Conservation (phyloP, 2,888 invertebrate genomes). For the Dioctria rufipes region DNA sequence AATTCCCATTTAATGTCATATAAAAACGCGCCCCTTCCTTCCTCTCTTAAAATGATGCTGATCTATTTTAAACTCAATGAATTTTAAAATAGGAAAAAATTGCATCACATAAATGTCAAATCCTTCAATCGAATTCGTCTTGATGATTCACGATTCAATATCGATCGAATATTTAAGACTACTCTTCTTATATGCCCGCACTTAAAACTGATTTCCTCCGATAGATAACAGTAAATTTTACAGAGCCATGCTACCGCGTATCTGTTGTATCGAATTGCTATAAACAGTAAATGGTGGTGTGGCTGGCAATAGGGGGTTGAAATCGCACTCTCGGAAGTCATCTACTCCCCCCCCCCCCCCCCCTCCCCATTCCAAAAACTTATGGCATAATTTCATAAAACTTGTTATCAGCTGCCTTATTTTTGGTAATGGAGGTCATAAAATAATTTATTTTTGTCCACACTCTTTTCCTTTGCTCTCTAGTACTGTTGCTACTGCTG, state of each 20-base stretch:
- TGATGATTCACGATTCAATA: not conserved
- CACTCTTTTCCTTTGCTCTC: not conserved
- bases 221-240: constrained; percentile 19
- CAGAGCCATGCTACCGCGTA: not conserved
- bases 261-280: constrained; percentile 26
- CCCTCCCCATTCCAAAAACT: constrained; percentile 33
- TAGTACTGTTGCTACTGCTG: not conserved
- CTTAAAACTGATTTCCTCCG: constrained; percentile 6
- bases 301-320: not conserved
- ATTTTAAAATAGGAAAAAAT: no score
- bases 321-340: not conserved
- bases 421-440: not conserved
- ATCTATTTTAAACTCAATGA: no score
- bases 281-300: constrained; percentile 24
- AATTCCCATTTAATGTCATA: no score
- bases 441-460: constrained; percentile 39
- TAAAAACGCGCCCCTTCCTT: no score
- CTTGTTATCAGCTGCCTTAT: constrained; percentile 43
- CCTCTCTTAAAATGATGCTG: no score
- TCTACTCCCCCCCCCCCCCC: constrained; percentile 20
- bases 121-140: not conserved
- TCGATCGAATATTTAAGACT: not conserved
- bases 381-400: constrained; percentile 47
- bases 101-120: not conserved
- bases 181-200: not conserved